phyloP scores from a whole-genome alignment of 2,797 vertebrate species.

The Crocidura indochinensis region DNA sequence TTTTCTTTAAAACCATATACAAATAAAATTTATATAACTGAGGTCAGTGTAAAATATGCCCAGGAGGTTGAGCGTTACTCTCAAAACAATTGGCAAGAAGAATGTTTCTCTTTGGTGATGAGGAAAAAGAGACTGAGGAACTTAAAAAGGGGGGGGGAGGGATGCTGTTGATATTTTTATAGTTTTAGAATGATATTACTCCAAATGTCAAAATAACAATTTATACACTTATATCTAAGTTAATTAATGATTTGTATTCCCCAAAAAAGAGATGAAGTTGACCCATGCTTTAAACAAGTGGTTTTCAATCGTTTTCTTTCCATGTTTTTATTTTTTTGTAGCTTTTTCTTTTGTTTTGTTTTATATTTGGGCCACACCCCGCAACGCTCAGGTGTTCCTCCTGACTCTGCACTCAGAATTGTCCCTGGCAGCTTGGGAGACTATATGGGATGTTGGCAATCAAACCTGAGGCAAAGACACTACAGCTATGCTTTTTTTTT shows the following conservation, averaged over 20 bases:
- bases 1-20: slow-evolving; percentile 71
- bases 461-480: too few relatives aligned
- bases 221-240: not conserved
- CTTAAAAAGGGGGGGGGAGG: slow-evolving; percentile 30
- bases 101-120: slow-evolving; percentile 59
- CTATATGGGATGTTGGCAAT: too few relatives aligned
- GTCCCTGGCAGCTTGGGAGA: too few relatives aligned
- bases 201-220: not conserved
- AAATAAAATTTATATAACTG: slow-evolving; percentile 71
- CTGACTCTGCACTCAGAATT: too few relatives aligned
- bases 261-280: not conserved
- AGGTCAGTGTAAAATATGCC: slow-evolving; percentile 65
- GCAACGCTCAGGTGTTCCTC: too few relatives aligned
- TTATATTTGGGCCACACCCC: too few relatives aligned
- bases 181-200: not conserved
- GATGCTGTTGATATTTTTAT: not conserved
- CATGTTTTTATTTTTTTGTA: too few relatives aligned
- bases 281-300: not conserved
- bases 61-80: slow-evolving; percentile 11
- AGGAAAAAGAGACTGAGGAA: slow-evolving; percentile 23
- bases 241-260: slow-evolving; percentile 30
- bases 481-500: too few relatives aligned
- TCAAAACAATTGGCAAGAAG: slow-evolving; percentile 22
- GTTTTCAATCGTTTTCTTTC: too few relatives aligned
- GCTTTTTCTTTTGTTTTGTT: too few relatives aligned